Evolutionary conservation across 1,140 invertebrate genomes (phyloP).

Genomic region (Vanessa tameamea): DNA sequence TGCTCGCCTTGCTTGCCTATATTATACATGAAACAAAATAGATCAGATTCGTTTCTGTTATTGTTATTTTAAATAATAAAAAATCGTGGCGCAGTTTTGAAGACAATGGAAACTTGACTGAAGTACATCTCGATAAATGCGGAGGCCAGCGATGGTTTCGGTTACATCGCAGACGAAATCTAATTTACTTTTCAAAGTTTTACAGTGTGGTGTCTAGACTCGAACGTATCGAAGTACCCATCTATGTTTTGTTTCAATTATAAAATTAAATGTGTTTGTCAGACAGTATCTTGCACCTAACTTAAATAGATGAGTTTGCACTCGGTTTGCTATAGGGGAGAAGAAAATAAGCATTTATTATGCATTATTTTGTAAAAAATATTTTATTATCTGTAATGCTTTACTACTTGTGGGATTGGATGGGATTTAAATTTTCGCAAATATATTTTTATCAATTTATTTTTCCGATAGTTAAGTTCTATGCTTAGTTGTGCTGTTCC

Average conservation of each 20-base stretch:
- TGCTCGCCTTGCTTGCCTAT: too few relatives aligned
- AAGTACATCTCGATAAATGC: slow-evolving; percentile 67
- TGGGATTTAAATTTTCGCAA: too few relatives aligned
- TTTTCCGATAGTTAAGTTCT: too few relatives aligned
- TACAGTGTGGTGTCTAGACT: slow-evolving; percentile 51
- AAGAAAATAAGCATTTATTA: too few relatives aligned
- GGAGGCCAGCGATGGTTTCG: slow-evolving; percentile 65
- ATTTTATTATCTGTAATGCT: too few relatives aligned
- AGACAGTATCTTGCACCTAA: neutral
- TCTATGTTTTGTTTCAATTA: slow-evolving; percentile 29
- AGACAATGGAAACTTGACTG: slow-evolving; percentile 45
- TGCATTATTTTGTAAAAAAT: too few relatives aligned
- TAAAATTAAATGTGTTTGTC: slow-evolving; percentile 13
- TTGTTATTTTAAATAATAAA: neutral
- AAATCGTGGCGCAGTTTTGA: neutral
- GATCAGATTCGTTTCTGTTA: too few relatives aligned
- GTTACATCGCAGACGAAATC: slow-evolving; percentile 71
- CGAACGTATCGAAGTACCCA: slow-evolving; percentile 49
- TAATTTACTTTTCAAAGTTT: slow-evolving; percentile 61
- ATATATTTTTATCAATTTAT: too few relatives aligned
- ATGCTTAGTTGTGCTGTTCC: too few relatives aligned
- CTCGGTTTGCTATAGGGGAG: too few relatives aligned
- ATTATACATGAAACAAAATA: too few relatives aligned
- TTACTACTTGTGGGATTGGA: too few relatives aligned
- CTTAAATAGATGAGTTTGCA: neutral